These are phyloP conservation scores for Clarias platycephalus DNA, from an alignment of 2,797 vertebrate genomes.

Conservation along the genomic window DNA sequence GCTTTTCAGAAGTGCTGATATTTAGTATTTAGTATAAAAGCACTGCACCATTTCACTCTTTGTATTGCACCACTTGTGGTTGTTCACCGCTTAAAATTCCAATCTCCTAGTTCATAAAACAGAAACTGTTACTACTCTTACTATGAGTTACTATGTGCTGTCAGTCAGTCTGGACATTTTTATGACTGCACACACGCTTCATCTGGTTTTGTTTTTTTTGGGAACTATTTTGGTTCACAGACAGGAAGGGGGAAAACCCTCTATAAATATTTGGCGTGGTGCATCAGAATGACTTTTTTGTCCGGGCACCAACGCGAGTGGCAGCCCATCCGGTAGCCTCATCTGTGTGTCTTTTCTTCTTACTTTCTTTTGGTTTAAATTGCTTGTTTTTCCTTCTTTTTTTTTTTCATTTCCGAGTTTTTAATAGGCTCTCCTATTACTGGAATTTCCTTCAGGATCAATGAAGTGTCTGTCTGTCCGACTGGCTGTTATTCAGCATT, in stretches of 20 bases:
- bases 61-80: too few species aligned
- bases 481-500: neutral
- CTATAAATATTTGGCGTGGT: too few species aligned
- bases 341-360: too few species aligned
- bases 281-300: too few species aligned
- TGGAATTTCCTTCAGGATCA: too few species aligned
- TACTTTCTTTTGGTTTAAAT: too few species aligned
- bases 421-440: too few species aligned
- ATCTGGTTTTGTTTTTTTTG: neutral
- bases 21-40: neutral
- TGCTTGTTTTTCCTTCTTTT: too few species aligned
- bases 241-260: too few species aligned
- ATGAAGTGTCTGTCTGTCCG: neutral
- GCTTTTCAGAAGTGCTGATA: neutral
- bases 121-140: neutral
- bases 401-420: too few species aligned
- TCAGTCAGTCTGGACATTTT: neutral
- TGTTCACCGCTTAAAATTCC: neutral
- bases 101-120: neutral
- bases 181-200: neutral
- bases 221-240: neutral
- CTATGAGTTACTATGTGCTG: neutral
- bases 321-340: too few species aligned
- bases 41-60: neutral
- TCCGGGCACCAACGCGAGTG: too few species aligned